phyloP scores from a whole-genome alignment of 1,140 invertebrate species.

The Zaprionus ornatus region DNA sequence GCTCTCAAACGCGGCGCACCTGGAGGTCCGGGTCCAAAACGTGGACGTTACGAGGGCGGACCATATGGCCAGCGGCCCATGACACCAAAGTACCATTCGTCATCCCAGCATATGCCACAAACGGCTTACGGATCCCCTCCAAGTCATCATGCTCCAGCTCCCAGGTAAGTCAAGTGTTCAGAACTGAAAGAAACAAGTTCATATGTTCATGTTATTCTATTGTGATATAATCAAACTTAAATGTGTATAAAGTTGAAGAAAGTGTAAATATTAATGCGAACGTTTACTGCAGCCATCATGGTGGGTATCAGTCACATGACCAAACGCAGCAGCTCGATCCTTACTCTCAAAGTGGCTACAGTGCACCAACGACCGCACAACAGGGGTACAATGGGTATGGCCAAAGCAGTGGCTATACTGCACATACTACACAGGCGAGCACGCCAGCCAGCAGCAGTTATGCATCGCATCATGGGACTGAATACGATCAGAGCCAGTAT shows the following conservation, averaged over 20 bases:
- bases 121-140: slow-evolving; percentile 69
- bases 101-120: slow-evolving; percentile 70
- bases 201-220: not conserved
- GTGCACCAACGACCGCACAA: slow-evolving; percentile 57
- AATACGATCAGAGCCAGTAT: slow-evolving; percentile 82
- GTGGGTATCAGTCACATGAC: slow-evolving; percentile 73
- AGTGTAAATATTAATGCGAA: slow-evolving; percentile 36
- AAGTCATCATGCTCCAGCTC: slow-evolving; percentile 66
- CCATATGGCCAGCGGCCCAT: slow-evolving; percentile 79
- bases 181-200: not conserved
- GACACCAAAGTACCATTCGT: slow-evolving; percentile 77
- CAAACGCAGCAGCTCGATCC: slow-evolving; percentile 78
- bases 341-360: slow-evolving; percentile 76
- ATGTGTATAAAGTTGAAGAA: not conserved
- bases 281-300: slow-evolving; percentile 68
- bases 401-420: slow-evolving; percentile 69
- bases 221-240: not conserved
- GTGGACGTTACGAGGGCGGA: slow-evolving; percentile 79
- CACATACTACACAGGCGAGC: slow-evolving; percentile 59
- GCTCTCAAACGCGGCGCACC: slow-evolving; percentile 82
- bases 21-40: slow-evolving; percentile 81
- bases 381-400: slow-evolving; percentile 79
- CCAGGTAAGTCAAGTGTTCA: slow-evolving; percentile 56
- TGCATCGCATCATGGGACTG: slow-evolving; percentile 60
- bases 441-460: slow-evolving; percentile 70